Evolutionary conservation across 2,888 invertebrate species (phyloP), one percentile per base, ranked within the genome.

Genomic region (Nemoura dubitans): DNA sequence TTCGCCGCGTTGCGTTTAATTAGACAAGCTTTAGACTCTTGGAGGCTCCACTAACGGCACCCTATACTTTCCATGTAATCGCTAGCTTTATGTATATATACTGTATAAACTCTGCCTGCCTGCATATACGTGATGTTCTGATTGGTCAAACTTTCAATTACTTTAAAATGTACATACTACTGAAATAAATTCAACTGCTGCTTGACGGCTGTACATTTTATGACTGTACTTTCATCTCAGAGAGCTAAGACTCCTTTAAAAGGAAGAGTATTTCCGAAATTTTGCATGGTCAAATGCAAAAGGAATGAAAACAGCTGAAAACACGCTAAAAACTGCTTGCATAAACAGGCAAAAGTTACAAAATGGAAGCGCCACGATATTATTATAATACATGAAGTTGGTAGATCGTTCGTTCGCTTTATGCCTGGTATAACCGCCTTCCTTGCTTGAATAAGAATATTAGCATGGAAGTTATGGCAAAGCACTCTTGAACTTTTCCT

Each of bases 401-500:
- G 59, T 59, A 78, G 78, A 26, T 78, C 28, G 28, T 16, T 78
- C 78, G 27, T n/a, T 26, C 26, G 78, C 78, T 78, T 26, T 26
- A 78, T 78, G 26, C 78, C n/a, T 83, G 30, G 83, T 25, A n/a
- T n/a, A 83, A 83, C 42, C 30, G 42, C 36, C 83, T 26, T 30
- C 26, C 83, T 83, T 42, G 42, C 28, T 27, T 30, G 83, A 83
- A 83, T 30, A 30, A 80, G 59, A 85, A 87, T 77, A 83, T 86
- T 87, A 87, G 83, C 86, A 42, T 78, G 83, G 16, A 86, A 86
- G 82, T 86, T 85, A 87, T 86, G 87, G 87, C 87, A 30, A 30
- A 84, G 59, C 77, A 85, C 86, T 86, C 78, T 36, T 86, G 87
- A 86, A 87, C 87, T 78, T 86, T 86, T 76, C 86, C 85, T 87